Base-by-base conservation (phyloP, 2,113 vertebrate species). In the Lophochroa leadbeateri region DNA sequence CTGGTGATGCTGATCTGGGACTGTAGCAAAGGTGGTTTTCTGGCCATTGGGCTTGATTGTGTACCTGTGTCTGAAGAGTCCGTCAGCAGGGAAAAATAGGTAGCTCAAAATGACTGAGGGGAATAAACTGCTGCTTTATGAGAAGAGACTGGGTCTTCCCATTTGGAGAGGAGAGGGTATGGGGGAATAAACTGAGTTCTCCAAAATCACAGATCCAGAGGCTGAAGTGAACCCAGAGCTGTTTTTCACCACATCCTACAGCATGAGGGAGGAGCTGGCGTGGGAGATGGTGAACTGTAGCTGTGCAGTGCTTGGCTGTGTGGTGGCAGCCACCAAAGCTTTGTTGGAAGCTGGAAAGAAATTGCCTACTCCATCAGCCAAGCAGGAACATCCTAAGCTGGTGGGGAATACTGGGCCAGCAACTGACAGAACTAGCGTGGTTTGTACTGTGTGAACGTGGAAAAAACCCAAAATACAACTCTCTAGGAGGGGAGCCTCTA, bases 201-300 rank as follows among this genome's bases (percentile, higher is more conserved):
- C 57, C 8, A 27, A 57, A 80, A 55, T 27, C n/a, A 23, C 25
- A 65, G 24, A n/a, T 41, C 20, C 35, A 57, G 71, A 28, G 49
- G 37, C 37, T 58, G 47, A 84, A 58, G 13, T 11, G 27, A 41
- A 6, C 33, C 52, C 28, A 19, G 28, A n/a, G 64, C 31, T 47
- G 18, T 46, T 82, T 13, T 16, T 58, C 10, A 23, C 11, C 21
- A 2, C 1, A 2, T 39, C 24, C 17, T 0, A 1, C 60, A 69
- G 70, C 33, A 12, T 0, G 1, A 78, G 41, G 39, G 44, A 81
- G 41, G 46, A 61, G 31, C 53, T 93, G 64, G 11, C 1, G 2
- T 44, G 55, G 77, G 78, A 87, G 25, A 3, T 31, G 74, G 13
- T 35, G 57, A 58, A 15, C 57, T 35, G 16, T 2, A 31, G 61